Evolutionary conservation across 2,113 vertebrate genomes (phyloP).

Genomic region (Tetraodon nigroviridis): DNA sequence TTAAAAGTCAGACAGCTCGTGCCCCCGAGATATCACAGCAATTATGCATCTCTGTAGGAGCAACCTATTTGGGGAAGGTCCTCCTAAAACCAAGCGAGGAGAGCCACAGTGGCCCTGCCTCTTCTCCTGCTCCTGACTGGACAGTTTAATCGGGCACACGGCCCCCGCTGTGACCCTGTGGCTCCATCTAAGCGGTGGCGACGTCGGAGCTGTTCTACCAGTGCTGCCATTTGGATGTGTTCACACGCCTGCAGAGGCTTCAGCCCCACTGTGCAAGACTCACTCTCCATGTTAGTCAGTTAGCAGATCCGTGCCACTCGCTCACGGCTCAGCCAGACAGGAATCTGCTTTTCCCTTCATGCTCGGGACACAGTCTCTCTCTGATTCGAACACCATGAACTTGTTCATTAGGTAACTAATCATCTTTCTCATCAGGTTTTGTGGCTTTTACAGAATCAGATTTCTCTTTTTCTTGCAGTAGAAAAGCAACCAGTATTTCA

Average conservation of each 20-base stretch:
- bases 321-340: slow-evolving; percentile 37
- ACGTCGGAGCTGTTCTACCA: slow-evolving; percentile 39
- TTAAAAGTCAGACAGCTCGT: slow-evolving; percentile 56
- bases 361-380: slow-evolving; percentile 3
- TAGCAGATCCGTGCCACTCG: slow-evolving; percentile 47
- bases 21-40: slow-evolving; percentile 67
- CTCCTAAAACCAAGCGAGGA: slow-evolving; percentile 55
- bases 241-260: slow-evolving; percentile 58
- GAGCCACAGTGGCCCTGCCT: slow-evolving; percentile 40
- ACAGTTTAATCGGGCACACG: slow-evolving; percentile 50
- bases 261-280: slow-evolving; percentile 47
- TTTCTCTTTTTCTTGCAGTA: too few species aligned
- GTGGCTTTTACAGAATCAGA: too few species aligned
- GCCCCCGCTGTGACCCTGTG: slow-evolving; percentile 47
- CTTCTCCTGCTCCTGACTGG: slow-evolving; percentile 57
- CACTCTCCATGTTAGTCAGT: slow-evolving; percentile 51
- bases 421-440: slow-evolving; percentile 38
- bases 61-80: slow-evolving; percentile 63
- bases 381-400: slow-evolving; percentile 36
- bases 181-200: slow-evolving; percentile 41
- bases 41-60: slow-evolving; percentile 71
- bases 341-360: slow-evolving; percentile 21
- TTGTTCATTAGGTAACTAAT: slow-evolving; percentile 46
- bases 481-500: too few species aligned
- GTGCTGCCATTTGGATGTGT: slow-evolving; percentile 41